Evolutionary conservation across 2,113 vertebrate genomes (phyloP).

Genomic region (Megaceryle maxima): DNA sequence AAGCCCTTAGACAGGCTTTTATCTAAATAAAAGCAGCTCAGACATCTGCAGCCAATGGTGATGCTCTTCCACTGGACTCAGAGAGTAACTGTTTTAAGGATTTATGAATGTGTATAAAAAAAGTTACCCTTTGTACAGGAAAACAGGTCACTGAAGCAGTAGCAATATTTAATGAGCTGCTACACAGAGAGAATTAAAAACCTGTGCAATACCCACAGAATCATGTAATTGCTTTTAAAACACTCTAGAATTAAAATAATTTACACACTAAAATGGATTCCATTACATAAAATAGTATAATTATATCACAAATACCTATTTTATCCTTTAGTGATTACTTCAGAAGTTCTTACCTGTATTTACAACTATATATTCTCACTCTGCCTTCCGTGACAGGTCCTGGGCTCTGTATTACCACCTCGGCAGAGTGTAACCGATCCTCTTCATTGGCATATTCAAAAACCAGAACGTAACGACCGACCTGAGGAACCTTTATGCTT

Average conservation of each 20-base stretch:
- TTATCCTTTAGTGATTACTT: background rate
- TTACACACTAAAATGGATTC: background rate
- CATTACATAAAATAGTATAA: background rate
- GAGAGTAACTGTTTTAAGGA: background rate
- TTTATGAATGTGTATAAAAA: background rate
- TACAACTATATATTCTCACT: slow-evolving; percentile 88
- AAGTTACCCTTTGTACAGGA: background rate
- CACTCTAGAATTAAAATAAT: background rate
- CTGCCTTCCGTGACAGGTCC: slow-evolving; percentile 66
- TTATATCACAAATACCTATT: background rate
- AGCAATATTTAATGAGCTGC: background rate
- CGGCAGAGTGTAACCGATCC: slow-evolving; percentile 69
- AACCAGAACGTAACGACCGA: slow-evolving; percentile 80
- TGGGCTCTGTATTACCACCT: slow-evolving; percentile 69
- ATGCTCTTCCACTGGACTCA: background rate
- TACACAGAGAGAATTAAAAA: background rate
- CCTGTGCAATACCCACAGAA: background rate
- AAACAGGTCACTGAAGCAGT: background rate
- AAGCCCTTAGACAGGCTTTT: background rate
- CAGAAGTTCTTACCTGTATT: slow-evolving; percentile 81
- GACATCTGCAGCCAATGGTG: background rate
- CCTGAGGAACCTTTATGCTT: slow-evolving; percentile 75
- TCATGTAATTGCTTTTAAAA: background rate
- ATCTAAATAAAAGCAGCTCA: background rate
- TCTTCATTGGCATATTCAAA: slow-evolving; percentile 85